phyloP scores from a whole-genome alignment of 2,888 invertebrate genomes.

The Diachrysia chrysitis region DNA sequence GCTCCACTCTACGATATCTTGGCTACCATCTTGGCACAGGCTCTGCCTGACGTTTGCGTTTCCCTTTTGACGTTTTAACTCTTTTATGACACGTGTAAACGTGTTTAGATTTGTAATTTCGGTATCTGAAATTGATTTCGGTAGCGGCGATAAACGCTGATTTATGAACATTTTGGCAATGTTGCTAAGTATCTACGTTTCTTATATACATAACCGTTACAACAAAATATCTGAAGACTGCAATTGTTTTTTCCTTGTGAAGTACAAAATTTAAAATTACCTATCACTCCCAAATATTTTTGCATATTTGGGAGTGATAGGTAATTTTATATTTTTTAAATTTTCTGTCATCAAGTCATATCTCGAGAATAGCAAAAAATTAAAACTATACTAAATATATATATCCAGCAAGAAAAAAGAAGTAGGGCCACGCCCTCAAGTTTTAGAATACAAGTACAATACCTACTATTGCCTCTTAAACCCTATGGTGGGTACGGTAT shows the following conservation, averaged over 20 bases:
- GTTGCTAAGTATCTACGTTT: neutral
- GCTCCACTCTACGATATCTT: slow-evolving; percentile 69
- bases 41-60: slow-evolving; percentile 62
- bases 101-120: slow-evolving; percentile 38
- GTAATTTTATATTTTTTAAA: too few species aligned
- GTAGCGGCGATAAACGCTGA: slow-evolving; percentile 8
- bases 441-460: slow-evolving; percentile 26
- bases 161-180: slow-evolving; percentile 5
- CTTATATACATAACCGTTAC: neutral
- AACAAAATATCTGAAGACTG: slow-evolving; percentile 5
- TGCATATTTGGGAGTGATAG: slow-evolving; percentile 20
- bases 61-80: slow-evolving; percentile 59
- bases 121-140: slow-evolving; percentile 33
- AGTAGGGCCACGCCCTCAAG: slow-evolving; percentile 22
- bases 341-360: slow-evolving; percentile 30
- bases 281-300: too few species aligned
- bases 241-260: slow-evolving; percentile 16
- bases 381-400: slow-evolving; percentile 22
- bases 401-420: slow-evolving; percentile 24
- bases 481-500: slow-evolving; percentile 9
- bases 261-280: slow-evolving; percentile 13
- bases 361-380: slow-evolving; percentile 16
- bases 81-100: slow-evolving; percentile 49
- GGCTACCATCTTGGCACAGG: slow-evolving; percentile 72
- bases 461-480: slow-evolving; percentile 22